These are phyloP conservation scores for Linepithema humile DNA, from an alignment of 1,140 invertebrate species.

Conservation along the genomic window DNA sequence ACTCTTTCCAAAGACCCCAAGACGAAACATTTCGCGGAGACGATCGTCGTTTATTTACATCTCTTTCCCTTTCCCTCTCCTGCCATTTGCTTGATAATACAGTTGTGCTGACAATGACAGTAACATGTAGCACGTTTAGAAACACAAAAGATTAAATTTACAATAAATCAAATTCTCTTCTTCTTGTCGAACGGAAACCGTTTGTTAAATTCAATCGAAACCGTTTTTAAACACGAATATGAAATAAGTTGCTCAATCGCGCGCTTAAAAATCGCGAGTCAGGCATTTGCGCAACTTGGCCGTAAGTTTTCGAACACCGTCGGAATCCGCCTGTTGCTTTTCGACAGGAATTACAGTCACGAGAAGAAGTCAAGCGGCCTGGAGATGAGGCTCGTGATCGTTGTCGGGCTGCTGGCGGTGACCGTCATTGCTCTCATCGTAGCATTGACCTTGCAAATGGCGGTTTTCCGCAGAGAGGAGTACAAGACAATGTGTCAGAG, in stretches of 20 bases:
- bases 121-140: neutral
- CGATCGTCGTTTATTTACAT: neutral
- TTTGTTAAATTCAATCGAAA: too few species aligned
- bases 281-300: too few species aligned
- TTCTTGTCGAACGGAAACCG: too few species aligned
- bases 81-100: neutral
- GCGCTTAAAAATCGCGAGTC: too few species aligned
- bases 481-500: conserved; percentile 83
- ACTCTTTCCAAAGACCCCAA: neutral
- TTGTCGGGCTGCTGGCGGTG: conserved; percentile 78
- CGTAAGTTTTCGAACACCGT: neutral
- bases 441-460: conserved; percentile 79
- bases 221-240: too few species aligned
- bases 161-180: too few species aligned
- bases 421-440: conserved; percentile 80
- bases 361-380: conserved; percentile 77
- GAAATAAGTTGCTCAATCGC: too few species aligned
- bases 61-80: neutral
- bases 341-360: conserved; percentile 73
- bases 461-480: conserved; percentile 76
- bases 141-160: too few species aligned
- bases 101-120: neutral
- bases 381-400: conserved; percentile 78
- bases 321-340: neutral
- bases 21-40: neutral